These are phyloP conservation scores for Sebastes hubbsi DNA, from an alignment of 2,797 vertebrate species.

Conservation along the genomic window DNA sequence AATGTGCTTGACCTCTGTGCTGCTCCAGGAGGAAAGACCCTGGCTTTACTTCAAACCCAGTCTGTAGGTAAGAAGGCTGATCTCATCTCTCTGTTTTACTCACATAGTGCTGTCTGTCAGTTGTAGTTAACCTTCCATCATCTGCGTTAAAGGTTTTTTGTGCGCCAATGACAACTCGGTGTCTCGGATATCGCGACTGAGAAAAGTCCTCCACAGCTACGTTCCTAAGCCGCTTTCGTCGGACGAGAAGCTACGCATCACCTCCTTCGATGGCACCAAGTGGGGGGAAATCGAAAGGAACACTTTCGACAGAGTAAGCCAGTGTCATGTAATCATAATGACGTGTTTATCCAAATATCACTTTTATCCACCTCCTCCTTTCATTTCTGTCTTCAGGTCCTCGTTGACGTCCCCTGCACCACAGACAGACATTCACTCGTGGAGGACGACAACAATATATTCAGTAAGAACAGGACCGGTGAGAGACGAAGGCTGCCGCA, in stretches of 20 bases:
- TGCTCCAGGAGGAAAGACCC: conserved; percentile 92
- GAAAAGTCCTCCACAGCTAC: conserved; percentile 84
- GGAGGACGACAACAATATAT: conserved; percentile 94
- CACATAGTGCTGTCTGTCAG: not conserved
- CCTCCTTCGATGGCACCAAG: conserved; percentile 86
- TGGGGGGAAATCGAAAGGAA: conserved; percentile 84
- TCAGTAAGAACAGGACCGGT: conserved; percentile 83
- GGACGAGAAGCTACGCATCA: conserved; percentile 79
- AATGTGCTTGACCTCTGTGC: conserved; percentile 93
- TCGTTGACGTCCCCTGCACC: conserved; percentile 96
- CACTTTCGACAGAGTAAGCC: conserved; percentile 88
- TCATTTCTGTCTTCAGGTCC: conserved; percentile 80
- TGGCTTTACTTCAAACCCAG: conserved; percentile 90
- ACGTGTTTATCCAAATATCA: not conserved
- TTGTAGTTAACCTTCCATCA: not conserved
- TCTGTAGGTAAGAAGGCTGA: conserved; percentile 81
- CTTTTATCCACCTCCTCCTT: not conserved
- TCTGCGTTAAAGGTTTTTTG: conserved; percentile 80
- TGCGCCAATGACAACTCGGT: conserved; percentile 87
- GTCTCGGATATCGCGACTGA: conserved; percentile 86
- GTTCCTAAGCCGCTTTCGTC: conserved; percentile 80
- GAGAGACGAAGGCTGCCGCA: conserved; percentile 91
- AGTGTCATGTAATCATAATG: not conserved
- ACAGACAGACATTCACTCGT: conserved; percentile 86
- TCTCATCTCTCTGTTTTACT: not conserved